Conservation (phyloP, 2,113 vertebrate species). For the Notarius lentiginosus region DNA sequence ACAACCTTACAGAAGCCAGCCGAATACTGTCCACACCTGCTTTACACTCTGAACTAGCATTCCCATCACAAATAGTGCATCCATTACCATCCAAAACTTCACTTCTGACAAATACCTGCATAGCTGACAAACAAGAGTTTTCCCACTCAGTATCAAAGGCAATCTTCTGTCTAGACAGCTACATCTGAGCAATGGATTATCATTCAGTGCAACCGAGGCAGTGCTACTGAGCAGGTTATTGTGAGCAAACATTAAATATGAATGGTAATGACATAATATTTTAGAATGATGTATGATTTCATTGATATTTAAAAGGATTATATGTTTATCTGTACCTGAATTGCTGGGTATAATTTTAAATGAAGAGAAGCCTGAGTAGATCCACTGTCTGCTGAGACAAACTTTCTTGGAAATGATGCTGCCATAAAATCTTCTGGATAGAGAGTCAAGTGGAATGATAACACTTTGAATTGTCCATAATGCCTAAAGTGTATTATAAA, state of each 20-base stretch:
- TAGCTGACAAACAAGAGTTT: not conserved
- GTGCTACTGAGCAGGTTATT: not conserved
- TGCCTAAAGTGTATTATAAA: not conserved
- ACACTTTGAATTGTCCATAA: not conserved
- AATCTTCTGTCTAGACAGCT: slow-evolving; percentile 38
- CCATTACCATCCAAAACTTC: not conserved
- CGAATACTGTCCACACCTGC: slow-evolving; percentile 10
- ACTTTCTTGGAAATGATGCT: not conserved
- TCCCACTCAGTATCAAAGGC: slow-evolving; percentile 8
- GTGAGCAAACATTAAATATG: not conserved
- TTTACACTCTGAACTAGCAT: not conserved
- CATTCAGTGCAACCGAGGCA: not conserved
- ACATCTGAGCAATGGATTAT: slow-evolving; percentile 13
- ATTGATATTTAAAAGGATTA: not conserved
- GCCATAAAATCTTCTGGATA: not conserved
- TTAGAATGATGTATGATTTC: not conserved
- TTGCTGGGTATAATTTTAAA: not conserved
- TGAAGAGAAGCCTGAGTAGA: not conserved
- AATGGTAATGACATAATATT: not conserved
- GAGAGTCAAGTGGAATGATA: not conserved
- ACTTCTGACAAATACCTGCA: slow-evolving; percentile 2
- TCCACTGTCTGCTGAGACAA: not conserved
- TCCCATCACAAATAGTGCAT: slow-evolving; percentile 2
- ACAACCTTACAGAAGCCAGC: slow-evolving; percentile 1
- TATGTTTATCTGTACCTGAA: not conserved